Evolutionary conservation across 2,797 vertebrate genomes (phyloP).

Genomic region (Threskiornis aethiopicus): DNA sequence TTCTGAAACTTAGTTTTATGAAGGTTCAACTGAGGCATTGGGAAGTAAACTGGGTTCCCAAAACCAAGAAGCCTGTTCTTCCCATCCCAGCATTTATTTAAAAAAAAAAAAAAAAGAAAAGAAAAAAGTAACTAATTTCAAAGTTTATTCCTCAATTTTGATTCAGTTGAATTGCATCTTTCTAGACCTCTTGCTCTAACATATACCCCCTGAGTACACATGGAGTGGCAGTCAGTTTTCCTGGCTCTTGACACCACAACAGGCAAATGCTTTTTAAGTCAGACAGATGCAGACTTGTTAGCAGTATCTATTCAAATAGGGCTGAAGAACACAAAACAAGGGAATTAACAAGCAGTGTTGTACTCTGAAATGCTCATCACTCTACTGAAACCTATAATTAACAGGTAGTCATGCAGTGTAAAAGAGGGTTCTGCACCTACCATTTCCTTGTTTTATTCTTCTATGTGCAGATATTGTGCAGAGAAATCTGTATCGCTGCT

Average conservation of each 20-base stretch:
- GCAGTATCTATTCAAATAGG: background rate
- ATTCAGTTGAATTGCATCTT: background rate
- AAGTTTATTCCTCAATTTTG: background rate
- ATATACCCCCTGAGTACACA: background rate
- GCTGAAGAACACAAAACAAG: background rate
- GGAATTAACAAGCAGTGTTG: background rate
- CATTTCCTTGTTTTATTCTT: background rate
- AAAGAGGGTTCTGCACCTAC: background rate
- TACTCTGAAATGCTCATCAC: background rate
- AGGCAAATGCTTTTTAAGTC: background rate
- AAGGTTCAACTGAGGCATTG: background rate
- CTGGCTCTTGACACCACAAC: background rate
- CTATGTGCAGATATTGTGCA: background rate
- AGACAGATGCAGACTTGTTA: background rate
- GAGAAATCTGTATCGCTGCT: background rate
- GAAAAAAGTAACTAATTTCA: background rate
- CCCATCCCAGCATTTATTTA: background rate
- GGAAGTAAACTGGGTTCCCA: background rate
- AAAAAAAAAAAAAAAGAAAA: background rate
- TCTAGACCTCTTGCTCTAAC: background rate
- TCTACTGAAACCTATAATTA: conserved; percentile 25
- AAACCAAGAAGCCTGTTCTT: background rate
- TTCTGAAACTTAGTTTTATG: background rate
- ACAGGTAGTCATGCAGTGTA: background rate
- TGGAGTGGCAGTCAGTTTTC: background rate